phyloP scores from a whole-genome alignment of 2,113 vertebrate species.

The Abramis brama region DNA sequence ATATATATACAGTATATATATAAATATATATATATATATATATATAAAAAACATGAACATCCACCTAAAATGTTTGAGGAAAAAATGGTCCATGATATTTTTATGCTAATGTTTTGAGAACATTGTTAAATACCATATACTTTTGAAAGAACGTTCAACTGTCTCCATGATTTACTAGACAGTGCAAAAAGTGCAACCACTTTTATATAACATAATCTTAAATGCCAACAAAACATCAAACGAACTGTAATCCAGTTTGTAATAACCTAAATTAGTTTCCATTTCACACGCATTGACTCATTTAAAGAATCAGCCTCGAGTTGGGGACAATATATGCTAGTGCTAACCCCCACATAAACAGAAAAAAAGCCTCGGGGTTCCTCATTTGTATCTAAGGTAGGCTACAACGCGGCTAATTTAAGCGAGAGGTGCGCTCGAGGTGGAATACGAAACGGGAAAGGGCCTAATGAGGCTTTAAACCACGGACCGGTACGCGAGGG shows the following conservation, averaged over 20 bases:
- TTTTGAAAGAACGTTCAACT: no score
- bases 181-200: not conserved
- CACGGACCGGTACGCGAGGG: constrained; percentile 47
- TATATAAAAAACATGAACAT: no score
- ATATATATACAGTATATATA: no score
- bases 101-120: no score
- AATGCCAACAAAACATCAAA: constrained; percentile 7
- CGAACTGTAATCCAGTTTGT: constrained; percentile 4
- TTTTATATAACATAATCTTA: constrained; percentile 14
- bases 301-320: constrained; percentile 28
- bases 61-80: no score
- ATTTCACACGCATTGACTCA: constrained; percentile 18
- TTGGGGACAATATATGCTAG: constrained; percentile 14
- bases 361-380: not conserved
- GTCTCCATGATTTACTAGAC: not conserved
- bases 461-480: constrained; percentile 52
- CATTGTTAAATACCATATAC: no score
- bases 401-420: constrained; percentile 33
- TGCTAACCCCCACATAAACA: constrained; percentile 2
- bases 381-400: constrained; percentile 34
- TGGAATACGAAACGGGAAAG: constrained; percentile 12
- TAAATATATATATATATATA: no score
- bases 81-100: no score
- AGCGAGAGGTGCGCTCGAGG: constrained; percentile 16
- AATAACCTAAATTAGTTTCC: constrained; percentile 30